Percentiles rank a stretch among this genome's conserved stretches.
Conservation (phyloP, 2,888 invertebrate genomes). For the Boloria selene region DNA sequence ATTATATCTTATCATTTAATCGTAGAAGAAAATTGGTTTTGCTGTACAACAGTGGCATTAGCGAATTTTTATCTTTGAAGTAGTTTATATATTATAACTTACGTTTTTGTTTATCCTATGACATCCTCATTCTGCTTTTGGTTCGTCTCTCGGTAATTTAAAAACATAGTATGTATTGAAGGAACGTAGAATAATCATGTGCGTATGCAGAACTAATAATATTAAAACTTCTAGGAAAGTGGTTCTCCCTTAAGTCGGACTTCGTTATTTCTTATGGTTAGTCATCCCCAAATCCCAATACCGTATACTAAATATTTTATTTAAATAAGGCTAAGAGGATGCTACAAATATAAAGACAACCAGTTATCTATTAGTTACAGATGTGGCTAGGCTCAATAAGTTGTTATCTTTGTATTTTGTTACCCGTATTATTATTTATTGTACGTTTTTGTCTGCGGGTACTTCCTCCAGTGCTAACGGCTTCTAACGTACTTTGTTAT, state of each 20-base stretch:
- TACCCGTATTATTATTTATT: slow-evolving; percentile 28
- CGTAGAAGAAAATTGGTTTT: not conserved
- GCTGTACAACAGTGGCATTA: not conserved
- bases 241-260: too few species aligned
- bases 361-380: not conserved
- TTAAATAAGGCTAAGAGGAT: too few species aligned
- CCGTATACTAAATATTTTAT: too few species aligned
- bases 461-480: slow-evolving; percentile 19
- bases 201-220: too few species aligned
- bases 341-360: not conserved
- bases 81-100: not conserved
- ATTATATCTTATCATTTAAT: slow-evolving; percentile 2
- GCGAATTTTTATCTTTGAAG: slow-evolving; percentile 6
- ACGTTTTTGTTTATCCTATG: not conserved
- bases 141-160: too few species aligned
- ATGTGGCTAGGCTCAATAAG: not conserved
- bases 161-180: too few species aligned
- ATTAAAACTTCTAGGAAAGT: too few species aligned
- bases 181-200: too few species aligned
- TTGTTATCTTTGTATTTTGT: slow-evolving; percentile 14
- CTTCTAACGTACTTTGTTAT: slow-evolving; percentile 25
- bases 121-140: too few species aligned
- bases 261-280: too few species aligned
- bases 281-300: too few species aligned
- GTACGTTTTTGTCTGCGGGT: slow-evolving; percentile 23